Evolutionary conservation across 35 echinoderm and acorn worm genomes (phyloP), one percentile per base, ranked within the genome.

Genomic region (Holothuria glaberrima): DNA sequence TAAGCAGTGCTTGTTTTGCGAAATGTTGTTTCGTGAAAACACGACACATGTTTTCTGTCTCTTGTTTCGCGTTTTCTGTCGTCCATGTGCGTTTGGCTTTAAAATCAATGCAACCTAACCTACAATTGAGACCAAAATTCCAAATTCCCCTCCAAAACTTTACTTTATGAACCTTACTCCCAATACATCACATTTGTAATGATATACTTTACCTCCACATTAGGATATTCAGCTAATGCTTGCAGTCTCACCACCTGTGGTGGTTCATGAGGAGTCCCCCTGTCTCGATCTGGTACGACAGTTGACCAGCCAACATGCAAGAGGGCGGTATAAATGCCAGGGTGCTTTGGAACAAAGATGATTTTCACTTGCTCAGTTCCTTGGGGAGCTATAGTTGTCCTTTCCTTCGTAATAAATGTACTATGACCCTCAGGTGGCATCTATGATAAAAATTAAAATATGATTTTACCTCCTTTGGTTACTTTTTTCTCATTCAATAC

Each of bases 321-420:
- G 34, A 90, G 69, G 20, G 93, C 93, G 24, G 85, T 85, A 72
- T 92, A 94, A 22, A 94, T 88, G 16, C 96, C 96, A 3, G 96
- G 96, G n/a, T 98, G 92, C 35, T 90, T 91, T 2, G 96, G 96
- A 12, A 90, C 93, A 50, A 98, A 98, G 19, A 89, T 71, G 12
- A 98, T 71, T 72, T 94, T 98, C 13, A 91, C 61, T 25, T 94
- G 87, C 57, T 98, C 93, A 22, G 93, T 91, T 20, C 64, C 89
- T 35, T 90, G 72, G 21, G 96, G 93, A 46, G 90, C 70, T 7
- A 98, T 90, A 68, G 90, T 93, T 79, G 88, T 88, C 20, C 88
- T 86, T 30, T 79, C 77, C 27, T 91, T 90, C 59, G 91, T 75
- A 18, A 94, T 64, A 77, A 98, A 98, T 3, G 87, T 59, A 57